These are phyloP conservation scores for Pseudomugil tenellus DNA, from an alignment of 2,797 vertebrate species.

Conservation along the genomic window DNA sequence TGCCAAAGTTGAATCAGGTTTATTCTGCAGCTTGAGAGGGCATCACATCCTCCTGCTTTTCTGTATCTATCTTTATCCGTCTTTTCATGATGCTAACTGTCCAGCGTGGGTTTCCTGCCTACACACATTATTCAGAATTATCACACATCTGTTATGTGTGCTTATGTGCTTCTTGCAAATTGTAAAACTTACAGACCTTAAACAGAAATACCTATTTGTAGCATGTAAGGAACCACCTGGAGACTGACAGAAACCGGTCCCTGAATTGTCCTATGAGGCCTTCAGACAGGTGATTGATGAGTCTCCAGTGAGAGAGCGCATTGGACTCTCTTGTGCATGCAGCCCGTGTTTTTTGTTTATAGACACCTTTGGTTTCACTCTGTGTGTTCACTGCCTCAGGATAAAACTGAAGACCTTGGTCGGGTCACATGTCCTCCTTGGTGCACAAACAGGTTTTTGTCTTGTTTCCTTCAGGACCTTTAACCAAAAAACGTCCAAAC, in stretches of 20 bases:
- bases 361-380: constrained; percentile 42
- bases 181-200: neutral
- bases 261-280: constrained; percentile 1
- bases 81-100: neutral
- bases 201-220: constrained; percentile 1
- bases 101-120: neutral
- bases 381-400: constrained; percentile 37
- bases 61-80: neutral
- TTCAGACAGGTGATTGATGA: constrained; percentile 30
- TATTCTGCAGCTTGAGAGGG: neutral
- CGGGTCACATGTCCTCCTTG: constrained; percentile 6
- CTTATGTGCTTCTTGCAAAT: constrained; percentile 2
- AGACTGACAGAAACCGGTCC: no score
- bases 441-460: constrained; percentile 32
- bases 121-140: neutral
- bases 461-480: constrained; percentile 13
- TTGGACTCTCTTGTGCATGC: constrained; percentile 15
- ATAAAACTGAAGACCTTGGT: constrained; percentile 12
- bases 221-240: neutral
- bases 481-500: constrained; percentile 23
- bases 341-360: constrained; percentile 21
- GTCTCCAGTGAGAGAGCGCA: neutral
- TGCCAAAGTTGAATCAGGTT: neutral
- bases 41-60: no score
- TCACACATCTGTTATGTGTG: neutral